A percentile compares a stretch with the other conserved stretches of the same genome.
These are phyloP conservation scores for Stomatorhinus ivindoensis DNA, from an alignment of 2,113 vertebrate genomes.

Conservation along the genomic window DNA sequence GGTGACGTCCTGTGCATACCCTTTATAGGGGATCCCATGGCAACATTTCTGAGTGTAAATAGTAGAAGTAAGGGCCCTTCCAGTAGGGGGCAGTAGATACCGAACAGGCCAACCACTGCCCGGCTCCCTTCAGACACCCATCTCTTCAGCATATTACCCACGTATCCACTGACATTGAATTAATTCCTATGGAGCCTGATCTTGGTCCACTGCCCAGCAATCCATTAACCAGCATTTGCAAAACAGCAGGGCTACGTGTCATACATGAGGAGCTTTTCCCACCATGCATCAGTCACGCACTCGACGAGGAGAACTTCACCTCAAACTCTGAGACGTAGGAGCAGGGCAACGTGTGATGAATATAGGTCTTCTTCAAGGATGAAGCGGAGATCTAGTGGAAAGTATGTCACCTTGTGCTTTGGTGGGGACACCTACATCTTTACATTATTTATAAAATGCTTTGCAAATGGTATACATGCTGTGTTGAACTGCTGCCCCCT, in stretches of 20 bases:
- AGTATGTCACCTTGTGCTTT: neutral
- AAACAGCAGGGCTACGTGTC: neutral
- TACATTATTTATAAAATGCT: neutral
- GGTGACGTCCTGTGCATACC: neutral
- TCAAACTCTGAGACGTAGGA: neutral
- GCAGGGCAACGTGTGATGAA: neutral
- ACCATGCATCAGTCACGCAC: neutral
- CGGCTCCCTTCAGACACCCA: neutral
- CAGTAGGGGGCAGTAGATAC: neutral
- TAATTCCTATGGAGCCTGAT: neutral
- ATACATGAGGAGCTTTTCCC: neutral
- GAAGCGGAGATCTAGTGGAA: neutral
- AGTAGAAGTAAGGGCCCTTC: neutral
- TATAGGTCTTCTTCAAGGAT: neutral
- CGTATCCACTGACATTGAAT: neutral
- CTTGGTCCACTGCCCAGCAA: neutral
- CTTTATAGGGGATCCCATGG: neutral
- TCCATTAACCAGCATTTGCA: neutral
- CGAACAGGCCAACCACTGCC: neutral
- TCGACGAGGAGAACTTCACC: neutral
- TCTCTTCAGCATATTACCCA: neutral
- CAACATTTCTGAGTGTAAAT: neutral
- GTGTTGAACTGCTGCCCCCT: neutral
- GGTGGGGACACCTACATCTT: neutral
- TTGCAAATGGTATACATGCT: neutral